Evolutionary conservation across 2,113 vertebrate genomes (phyloP).

Genomic region (Sclerurus mexicanus): DNA sequence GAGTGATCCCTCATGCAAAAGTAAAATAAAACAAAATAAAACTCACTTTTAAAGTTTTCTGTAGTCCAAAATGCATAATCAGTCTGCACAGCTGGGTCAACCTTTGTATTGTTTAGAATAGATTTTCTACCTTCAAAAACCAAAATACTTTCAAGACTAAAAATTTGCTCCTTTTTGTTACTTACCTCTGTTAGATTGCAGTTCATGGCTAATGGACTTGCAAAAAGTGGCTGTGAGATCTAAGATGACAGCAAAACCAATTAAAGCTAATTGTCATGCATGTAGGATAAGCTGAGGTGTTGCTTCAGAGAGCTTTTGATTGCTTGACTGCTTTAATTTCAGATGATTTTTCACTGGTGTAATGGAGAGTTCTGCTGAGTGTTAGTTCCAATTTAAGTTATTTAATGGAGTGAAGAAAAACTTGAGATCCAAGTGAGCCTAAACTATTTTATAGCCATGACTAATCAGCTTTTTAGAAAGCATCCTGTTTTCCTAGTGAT

Average conservation of each 20-base stretch:
- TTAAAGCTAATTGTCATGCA: not conserved
- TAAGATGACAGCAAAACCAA: not conserved
- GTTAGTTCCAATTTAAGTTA: slow-evolving; percentile 16
- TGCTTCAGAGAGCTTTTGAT: slow-evolving; percentile 4
- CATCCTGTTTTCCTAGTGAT: slow-evolving; percentile 52
- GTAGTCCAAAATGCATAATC: not conserved
- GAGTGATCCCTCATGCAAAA: not conserved
- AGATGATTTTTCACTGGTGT: not conserved
- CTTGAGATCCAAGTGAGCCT: slow-evolving; percentile 14
- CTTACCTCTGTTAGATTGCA: not conserved
- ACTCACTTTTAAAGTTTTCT: not conserved
- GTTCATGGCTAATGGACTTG: not conserved
- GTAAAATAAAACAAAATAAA: not conserved
- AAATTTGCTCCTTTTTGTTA: not conserved
- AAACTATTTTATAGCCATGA: slow-evolving; percentile 55
- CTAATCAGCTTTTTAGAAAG: slow-evolving; percentile 49
- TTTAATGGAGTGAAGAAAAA: slow-evolving; percentile 31
- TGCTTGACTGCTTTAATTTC: not conserved
- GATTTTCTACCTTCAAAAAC: not conserved
- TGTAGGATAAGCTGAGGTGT: not conserved
- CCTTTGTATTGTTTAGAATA: not conserved
- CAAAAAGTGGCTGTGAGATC: not conserved
- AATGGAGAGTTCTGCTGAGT: not conserved
- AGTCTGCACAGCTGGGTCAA: not conserved
- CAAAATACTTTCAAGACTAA: not conserved